These are phyloP conservation scores for Struthidea cinerea DNA, from an alignment of 2,113 vertebrate genomes.

Conservation along the genomic window DNA sequence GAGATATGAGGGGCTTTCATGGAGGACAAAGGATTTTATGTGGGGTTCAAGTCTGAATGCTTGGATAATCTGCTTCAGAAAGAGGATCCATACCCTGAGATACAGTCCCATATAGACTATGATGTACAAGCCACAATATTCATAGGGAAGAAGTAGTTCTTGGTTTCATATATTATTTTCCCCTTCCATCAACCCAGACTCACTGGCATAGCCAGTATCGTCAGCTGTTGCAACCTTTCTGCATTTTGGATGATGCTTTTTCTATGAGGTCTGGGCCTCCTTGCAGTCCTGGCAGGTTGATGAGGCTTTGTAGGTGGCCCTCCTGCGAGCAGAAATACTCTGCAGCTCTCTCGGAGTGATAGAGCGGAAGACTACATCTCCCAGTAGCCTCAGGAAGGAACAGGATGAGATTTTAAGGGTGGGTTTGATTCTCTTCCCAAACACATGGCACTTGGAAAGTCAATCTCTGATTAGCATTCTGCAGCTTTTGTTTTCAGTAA, in stretches of 20 bases:
- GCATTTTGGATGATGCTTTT: background rate
- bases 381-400: conserved; percentile 33
- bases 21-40: background rate
- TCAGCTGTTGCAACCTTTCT: background rate
- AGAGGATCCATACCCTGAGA: background rate
- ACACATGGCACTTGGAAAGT: background rate
- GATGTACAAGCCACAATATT: background rate
- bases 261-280: background rate
- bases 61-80: background rate
- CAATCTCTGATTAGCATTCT: background rate
- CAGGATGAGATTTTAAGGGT: background rate
- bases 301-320: background rate
- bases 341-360: rapidly evolving
- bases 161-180: background rate
- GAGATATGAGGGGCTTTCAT: background rate
- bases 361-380: conserved; percentile 12
- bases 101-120: rapidly evolving
- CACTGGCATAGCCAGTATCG: background rate
- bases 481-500: background rate
- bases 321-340: background rate
- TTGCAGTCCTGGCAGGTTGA: background rate
- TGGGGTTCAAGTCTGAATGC: background rate
- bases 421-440: background rate
- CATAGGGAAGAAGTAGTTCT: background rate
- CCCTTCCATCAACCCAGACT: background rate